These are phyloP conservation scores for Lagopus muta DNA, from an alignment of 2,113 vertebrate genomes.

Conservation along the genomic window DNA sequence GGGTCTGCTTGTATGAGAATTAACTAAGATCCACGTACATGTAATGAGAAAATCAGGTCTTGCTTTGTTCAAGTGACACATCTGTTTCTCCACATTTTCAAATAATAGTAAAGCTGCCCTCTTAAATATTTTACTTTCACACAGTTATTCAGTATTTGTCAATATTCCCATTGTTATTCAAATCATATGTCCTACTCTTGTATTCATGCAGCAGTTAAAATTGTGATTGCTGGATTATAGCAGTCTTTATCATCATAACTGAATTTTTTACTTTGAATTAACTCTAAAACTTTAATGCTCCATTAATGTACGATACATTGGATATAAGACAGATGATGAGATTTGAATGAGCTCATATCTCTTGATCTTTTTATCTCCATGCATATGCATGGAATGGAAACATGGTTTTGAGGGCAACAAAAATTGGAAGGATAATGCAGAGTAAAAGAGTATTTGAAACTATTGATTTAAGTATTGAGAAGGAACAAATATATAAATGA, in stretches of 20 bases:
- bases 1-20: not conserved
- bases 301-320: not conserved
- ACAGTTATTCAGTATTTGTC: conserved; percentile 2
- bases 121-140: not conserved
- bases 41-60: not conserved
- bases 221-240: not conserved
- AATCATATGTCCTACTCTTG: not conserved
- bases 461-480: not conserved
- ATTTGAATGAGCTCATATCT: not conserved
- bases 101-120: not conserved
- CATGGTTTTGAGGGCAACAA: not conserved
- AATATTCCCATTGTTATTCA: conserved; percentile 6
- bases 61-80: not conserved
- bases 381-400: not conserved
- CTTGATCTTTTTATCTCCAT: conserved; percentile 33
- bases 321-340: conserved; percentile 2
- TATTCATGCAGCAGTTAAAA: conserved; percentile 24
- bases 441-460: not conserved
- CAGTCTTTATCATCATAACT: not conserved
- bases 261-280: conserved; percentile 24
- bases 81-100: not conserved
- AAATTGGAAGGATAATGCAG: not conserved
- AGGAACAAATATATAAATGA: not conserved
- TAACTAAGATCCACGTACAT: not conserved
- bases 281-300: conserved; percentile 5